These are phyloP conservation scores for Neoniphon sammara DNA, from an alignment of 2,797 vertebrate genomes.

Conservation along the genomic window DNA sequence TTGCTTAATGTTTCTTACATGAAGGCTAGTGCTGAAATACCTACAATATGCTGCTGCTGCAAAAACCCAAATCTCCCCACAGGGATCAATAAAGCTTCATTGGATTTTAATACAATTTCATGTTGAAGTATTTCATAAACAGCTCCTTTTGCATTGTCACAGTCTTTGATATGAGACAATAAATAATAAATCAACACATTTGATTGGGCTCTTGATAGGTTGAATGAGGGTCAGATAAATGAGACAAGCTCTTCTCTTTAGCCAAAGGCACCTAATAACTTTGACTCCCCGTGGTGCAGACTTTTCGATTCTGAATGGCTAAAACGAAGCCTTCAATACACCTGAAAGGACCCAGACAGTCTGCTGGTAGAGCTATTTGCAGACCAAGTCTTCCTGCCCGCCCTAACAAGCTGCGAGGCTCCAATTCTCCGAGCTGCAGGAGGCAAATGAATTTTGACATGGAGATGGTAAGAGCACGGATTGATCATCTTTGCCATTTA, in stretches of 20 bases:
- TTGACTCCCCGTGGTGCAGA: slow-evolving; percentile 44
- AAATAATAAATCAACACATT: slow-evolving; percentile 43
- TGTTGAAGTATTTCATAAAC: slow-evolving; percentile 9
- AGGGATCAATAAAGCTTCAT: slow-evolving; percentile 40
- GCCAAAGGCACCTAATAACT: background rate
- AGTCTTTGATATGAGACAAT: background rate
- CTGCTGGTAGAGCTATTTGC: slow-evolving; percentile 23
- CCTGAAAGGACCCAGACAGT: slow-evolving; percentile 29
- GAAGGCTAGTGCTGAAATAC: too few relatives aligned
- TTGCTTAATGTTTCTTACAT: too few relatives aligned
- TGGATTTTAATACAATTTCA: background rate
- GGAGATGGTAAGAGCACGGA: slow-evolving; percentile 36
- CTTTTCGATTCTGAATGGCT: slow-evolving; percentile 25
- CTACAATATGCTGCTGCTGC: slow-evolving; percentile 9
- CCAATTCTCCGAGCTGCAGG: slow-evolving; percentile 32
- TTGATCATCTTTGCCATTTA: slow-evolving; percentile 63
- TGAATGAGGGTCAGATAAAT: slow-evolving; percentile 38
- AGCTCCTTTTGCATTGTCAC: slow-evolving; percentile 4
- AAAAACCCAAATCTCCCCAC: slow-evolving; percentile 17
- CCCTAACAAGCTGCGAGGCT: slow-evolving; percentile 37
- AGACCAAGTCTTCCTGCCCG: background rate
- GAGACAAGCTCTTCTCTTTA: background rate
- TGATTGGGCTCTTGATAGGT: slow-evolving; percentile 16
- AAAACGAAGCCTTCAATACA: slow-evolving; percentile 23
- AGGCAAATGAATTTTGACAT: slow-evolving; percentile 47